Evolutionary conservation across 2,888 invertebrate genomes (phyloP).

Genomic region (Eupithecia dodoneata): DNA sequence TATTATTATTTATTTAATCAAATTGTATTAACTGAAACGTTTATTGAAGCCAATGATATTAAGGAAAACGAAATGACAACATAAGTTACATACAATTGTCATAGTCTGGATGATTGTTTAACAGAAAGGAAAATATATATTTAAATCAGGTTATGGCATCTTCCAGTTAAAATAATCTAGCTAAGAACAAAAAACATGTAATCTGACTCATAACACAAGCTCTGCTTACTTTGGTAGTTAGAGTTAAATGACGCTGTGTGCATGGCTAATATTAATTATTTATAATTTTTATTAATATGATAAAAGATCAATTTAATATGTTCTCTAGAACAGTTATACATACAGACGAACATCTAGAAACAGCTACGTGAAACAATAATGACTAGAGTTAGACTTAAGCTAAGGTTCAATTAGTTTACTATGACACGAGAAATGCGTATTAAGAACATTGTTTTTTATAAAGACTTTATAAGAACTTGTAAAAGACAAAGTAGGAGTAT

Average conservation of each 20-base stretch:
- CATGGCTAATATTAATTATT: neutral
- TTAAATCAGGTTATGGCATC: no score
- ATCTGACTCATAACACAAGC: neutral
- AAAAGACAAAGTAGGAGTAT: slow-evolving; percentile 12
- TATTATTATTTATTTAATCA: no score
- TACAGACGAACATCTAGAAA: slow-evolving; percentile 61
- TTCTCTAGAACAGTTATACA: slow-evolving; percentile 41
- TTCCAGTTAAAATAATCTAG: neutral
- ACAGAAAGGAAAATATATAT: neutral
- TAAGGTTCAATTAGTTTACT: slow-evolving; percentile 32
- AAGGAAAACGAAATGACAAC: no score
- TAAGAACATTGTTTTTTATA: slow-evolving; percentile 21
- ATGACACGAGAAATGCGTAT: slow-evolving; percentile 32
- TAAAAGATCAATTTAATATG: slow-evolving; percentile 44
- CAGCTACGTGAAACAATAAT: slow-evolving; percentile 66
- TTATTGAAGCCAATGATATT: no score
- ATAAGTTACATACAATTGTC: no score
- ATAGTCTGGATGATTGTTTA: neutral
- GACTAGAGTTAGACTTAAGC: slow-evolving; percentile 68
- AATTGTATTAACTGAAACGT: no score
- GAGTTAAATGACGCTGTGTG: neutral
- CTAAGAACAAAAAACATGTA: neutral
- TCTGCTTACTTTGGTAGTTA: neutral
- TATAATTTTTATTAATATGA: neutral
- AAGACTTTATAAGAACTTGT: slow-evolving; percentile 22